Conservation (phyloP, 2,113 vertebrate species). For the Pangasianodon gigas region DNA sequence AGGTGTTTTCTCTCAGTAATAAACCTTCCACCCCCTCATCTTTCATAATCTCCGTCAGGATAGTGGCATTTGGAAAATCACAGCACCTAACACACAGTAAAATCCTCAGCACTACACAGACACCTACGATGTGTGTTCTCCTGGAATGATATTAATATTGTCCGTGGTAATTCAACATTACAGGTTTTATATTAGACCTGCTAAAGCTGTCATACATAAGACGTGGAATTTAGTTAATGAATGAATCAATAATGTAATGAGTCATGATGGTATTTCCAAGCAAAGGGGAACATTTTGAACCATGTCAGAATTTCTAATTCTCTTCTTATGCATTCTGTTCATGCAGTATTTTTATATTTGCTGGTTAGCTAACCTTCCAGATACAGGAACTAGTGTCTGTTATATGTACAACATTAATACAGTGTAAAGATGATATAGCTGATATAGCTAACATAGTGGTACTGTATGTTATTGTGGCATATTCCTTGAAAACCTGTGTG, state of each 20-base stretch:
- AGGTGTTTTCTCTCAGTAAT: background rate
- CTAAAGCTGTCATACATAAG: background rate
- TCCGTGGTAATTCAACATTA: background rate
- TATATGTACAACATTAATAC: background rate
- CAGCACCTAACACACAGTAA: background rate
- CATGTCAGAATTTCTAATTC: background rate
- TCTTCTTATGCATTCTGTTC: background rate
- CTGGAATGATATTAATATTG: background rate
- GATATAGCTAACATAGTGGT: no score
- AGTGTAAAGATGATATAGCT: background rate
- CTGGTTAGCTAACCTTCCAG: background rate
- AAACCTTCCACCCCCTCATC: slow-evolving; percentile 16
- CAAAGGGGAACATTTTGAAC: background rate
- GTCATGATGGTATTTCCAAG: background rate
- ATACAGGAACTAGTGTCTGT: background rate
- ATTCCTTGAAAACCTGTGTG: no score
- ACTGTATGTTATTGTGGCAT: no score
- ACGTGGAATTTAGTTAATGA: background rate
- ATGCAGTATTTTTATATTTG: background rate
- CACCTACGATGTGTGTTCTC: no score
- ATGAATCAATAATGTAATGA: background rate
- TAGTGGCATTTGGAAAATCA: slow-evolving; percentile 25
- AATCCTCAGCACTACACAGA: background rate
- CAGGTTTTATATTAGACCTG: background rate
- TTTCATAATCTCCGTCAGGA: slow-evolving; percentile 1